A percentile compares a stretch with the other conserved stretches of the same genome.
phyloP scores from a whole-genome alignment of 2,113 vertebrate genomes.

The Shinisaurus crocodilurus region DNA sequence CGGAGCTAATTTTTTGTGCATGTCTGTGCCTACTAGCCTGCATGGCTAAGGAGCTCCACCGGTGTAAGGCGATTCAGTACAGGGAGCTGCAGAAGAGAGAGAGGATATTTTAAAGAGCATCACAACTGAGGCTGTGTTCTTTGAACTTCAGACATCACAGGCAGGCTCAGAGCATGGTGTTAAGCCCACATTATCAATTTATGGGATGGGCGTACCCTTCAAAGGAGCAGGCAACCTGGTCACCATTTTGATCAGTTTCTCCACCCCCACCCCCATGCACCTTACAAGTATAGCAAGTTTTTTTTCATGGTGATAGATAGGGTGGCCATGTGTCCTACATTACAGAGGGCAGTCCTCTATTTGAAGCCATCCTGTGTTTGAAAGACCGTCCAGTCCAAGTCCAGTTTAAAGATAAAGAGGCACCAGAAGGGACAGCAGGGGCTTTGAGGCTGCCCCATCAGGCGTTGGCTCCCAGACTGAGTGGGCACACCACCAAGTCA shows the following conservation, averaged over 20 bases:
- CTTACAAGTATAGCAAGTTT: slow-evolving; percentile 11
- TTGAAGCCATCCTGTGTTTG: not conserved
- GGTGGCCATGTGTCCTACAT: too few relatives aligned
- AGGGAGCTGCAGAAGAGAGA: slow-evolving; percentile 10
- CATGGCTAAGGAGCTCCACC: not conserved
- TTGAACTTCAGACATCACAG: slow-evolving; percentile 29
- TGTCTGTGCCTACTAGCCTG: not conserved
- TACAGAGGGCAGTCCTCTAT: not conserved
- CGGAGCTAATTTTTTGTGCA: not conserved
- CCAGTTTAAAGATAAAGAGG: too few relatives aligned
- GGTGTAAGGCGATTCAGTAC: not conserved
- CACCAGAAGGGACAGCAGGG: too few relatives aligned
- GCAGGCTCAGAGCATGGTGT: not conserved
- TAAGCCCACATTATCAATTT: slow-evolving; percentile 27
- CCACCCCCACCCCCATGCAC: not conserved
- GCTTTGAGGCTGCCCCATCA: too few relatives aligned
- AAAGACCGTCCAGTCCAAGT: too few relatives aligned
- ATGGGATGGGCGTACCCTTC: not conserved
- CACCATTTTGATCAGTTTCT: slow-evolving; percentile 23
- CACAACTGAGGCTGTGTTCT: not conserved
- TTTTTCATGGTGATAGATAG: not conserved
- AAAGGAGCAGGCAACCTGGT: not conserved
- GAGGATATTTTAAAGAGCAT: slow-evolving; percentile 13
- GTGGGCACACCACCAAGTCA: too few relatives aligned
- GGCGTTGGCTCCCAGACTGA: too few relatives aligned